Evolutionary conservation across 2,888 invertebrate species (phyloP).

Genomic region (Dolomedes plantarius): DNA sequence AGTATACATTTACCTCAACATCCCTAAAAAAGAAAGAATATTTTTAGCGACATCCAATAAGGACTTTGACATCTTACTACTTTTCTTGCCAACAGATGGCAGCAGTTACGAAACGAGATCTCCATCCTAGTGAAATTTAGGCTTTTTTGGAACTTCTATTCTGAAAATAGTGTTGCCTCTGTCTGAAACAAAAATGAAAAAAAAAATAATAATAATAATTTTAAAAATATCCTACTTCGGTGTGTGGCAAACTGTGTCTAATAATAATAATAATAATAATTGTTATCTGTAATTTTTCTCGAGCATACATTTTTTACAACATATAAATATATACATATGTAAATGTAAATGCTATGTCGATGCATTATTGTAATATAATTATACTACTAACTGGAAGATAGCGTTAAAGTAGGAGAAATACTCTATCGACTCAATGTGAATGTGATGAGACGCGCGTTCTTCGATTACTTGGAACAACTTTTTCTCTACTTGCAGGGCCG

Average conservation of each 20-base stretch:
- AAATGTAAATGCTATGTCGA: constrained; percentile 67
- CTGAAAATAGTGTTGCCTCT: constrained; percentile 52
- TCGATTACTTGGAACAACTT: constrained; percentile 25
- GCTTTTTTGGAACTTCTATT: constrained; percentile 25
- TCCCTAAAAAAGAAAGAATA: not conserved
- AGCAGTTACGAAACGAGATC: constrained; percentile 28
- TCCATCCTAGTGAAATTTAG: constrained; percentile 22
- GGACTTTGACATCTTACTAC: not conserved
- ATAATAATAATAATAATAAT: constrained; percentile 38
- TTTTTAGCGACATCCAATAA: not conserved
- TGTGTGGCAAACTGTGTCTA: constrained; percentile 52
- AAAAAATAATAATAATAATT: too few species aligned
- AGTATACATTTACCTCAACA: not conserved
- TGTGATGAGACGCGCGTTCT: constrained; percentile 51
- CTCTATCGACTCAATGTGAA: constrained; percentile 57
- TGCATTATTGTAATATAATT: constrained; percentile 66
- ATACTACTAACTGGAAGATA: constrained; percentile 63
- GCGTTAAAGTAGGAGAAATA: constrained; percentile 55
- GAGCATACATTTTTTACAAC: constrained; percentile 67
- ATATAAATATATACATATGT: constrained; percentile 68
- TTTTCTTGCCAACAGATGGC: constrained; percentile 3
- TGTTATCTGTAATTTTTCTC: constrained; percentile 70
- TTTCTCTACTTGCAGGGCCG: constrained; percentile 39
- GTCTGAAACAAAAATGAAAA: constrained; percentile 17
- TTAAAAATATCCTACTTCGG: constrained; percentile 44